Conservation (phyloP, 2,113 vertebrate species). For the Herpetotheres cachinnans region DNA sequence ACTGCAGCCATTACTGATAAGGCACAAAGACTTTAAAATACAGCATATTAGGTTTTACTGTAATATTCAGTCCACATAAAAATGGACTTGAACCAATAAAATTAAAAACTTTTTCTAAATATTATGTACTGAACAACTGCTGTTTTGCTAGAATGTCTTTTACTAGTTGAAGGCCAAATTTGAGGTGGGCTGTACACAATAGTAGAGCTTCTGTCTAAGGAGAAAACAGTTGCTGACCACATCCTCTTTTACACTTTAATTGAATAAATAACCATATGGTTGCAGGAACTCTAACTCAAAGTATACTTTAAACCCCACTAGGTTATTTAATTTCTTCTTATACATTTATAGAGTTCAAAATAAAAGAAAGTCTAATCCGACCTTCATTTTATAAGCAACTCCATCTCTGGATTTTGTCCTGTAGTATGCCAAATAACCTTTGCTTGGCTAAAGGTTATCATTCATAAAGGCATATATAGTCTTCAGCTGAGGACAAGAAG, state of each 20-base stretch:
- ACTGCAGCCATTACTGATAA: not conserved
- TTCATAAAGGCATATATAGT: not conserved
- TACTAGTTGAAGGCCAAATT: not conserved
- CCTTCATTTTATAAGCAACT: not conserved
- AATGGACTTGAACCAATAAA: not conserved
- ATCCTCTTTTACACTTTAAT: not conserved
- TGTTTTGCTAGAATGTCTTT: not conserved
- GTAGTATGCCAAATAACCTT: not conserved
- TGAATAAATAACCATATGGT: not conserved
- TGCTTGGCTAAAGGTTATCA: not conserved
- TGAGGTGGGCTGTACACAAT: not conserved
- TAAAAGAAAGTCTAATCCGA: not conserved
- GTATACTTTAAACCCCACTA: not conserved
- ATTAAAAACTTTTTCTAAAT: not conserved
- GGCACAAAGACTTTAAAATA: not conserved
- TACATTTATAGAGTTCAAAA: not conserved
- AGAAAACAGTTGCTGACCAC: not conserved
- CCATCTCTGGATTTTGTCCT: not conserved
- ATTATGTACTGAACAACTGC: not conserved
- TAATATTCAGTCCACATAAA: not conserved
- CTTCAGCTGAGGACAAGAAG: not conserved
- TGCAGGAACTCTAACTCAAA: not conserved
- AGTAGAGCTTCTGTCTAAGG: not conserved
- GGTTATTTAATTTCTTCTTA: not conserved
- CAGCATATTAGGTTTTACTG: not conserved